Percentiles rank a stretch among this genome's conserved stretches.
Conservation (phyloP, 2,888 invertebrate species). For the Acanthopleura granulata region DNA sequence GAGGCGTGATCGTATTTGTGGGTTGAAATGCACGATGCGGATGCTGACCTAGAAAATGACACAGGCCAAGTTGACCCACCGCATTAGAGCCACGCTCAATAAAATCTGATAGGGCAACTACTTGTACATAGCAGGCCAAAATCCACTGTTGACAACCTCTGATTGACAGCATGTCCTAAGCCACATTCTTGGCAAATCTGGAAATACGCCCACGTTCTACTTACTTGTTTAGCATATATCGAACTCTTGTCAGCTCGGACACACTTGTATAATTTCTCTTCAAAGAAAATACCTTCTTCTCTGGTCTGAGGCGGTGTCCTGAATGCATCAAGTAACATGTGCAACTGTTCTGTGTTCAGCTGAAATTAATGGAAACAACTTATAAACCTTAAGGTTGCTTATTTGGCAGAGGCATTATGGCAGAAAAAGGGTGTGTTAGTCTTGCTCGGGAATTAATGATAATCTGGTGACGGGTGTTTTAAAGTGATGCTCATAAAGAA, state of each 20-base stretch:
- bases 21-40: no score
- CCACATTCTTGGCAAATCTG: no score
- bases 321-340: slow-evolving; percentile 64
- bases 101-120: no score
- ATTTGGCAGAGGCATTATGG: neutral
- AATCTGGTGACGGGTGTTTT: neutral
- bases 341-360: slow-evolving; percentile 65
- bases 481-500: no score
- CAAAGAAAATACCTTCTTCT: slow-evolving; percentile 66
- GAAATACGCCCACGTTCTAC: slow-evolving; percentile 26
- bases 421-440: neutral
- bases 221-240: slow-evolving; percentile 68
- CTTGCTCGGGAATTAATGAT: neutral
- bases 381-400: no score
- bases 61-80: no score
- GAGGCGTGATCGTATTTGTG: no score
- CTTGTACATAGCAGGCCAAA: no score
- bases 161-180: no score
- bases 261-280: slow-evolving; percentile 65
- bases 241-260: slow-evolving; percentile 67
- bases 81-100: no score
- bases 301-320: slow-evolving; percentile 64
- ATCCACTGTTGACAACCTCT: no score
- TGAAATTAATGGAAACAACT: slow-evolving; percentile 36
- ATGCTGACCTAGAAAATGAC: no score